Evolutionary conservation across 2,888 invertebrate genomes (phyloP), one percentile per base, ranked within the genome.

Genomic region (Cosmopolites sordidus): DNA sequence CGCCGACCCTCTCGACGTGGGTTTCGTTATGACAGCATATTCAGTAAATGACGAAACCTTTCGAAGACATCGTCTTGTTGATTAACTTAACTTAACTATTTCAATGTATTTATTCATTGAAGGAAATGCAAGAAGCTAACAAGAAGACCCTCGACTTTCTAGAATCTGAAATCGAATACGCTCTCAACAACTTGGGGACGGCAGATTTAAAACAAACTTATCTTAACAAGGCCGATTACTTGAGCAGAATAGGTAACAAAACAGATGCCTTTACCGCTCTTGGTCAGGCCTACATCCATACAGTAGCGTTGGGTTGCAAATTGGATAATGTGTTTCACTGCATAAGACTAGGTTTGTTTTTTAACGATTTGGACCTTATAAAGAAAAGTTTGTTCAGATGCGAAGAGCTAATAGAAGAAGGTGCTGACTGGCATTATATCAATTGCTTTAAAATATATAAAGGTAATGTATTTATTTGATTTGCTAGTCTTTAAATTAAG

Each of bases 401-500:
- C 1, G 69, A 71, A 46, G 64, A 66, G 30, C 53, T 75, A 15
- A 56, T 66, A n/a, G 64, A 63, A 56, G 58, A 56, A 55, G 62
- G 56, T 47, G 86, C 84, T 18, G 86, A 88, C 68, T 88, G 87
- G 87, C 86, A 86, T 68, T 75, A 84, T 16, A 74, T 85, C 42
- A 88, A 88, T 68, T 77, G 87, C 59, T 73, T 86, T 40, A 84
- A 84, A 69, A 86, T 85, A 1, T 82, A 82, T 65, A 79, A 78
- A 70, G 86, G 84, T 17, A 22, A 22, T 5, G 3, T 22, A 22
- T n/a, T n/a, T n/a, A n/a, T n/a, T n/a, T n/a, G n/a, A n/a, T n/a
- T n/a, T n/a, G n/a, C n/a, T n/a, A n/a, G n/a, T n/a, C n/a, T n/a
- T n/a, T n/a, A n/a, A n/a, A n/a, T n/a, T n/a, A n/a, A n/a, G n/a